A percentile compares a stretch with the other conserved stretches of the same genome.
Evolutionary conservation across 2,797 vertebrate species (phyloP).

Genomic region (Sorex maritimensis): DNA sequence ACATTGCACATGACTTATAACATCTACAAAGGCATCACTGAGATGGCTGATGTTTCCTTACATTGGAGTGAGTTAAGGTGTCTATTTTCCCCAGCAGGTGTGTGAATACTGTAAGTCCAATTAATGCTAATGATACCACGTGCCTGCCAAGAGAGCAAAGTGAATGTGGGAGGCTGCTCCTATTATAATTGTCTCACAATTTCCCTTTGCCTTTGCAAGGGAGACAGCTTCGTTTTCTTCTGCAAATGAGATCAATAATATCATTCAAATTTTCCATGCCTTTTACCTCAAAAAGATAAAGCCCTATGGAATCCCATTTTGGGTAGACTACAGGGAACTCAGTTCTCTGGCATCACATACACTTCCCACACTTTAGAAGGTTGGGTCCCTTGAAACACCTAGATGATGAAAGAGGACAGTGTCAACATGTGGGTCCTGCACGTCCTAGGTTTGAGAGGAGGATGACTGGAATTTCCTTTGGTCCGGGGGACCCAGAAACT

Average conservation of each 20-base stretch:
- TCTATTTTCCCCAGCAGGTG: conserved; percentile 72
- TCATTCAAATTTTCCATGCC: background rate
- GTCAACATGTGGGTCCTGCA: too few relatives aligned
- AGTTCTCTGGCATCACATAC: background rate
- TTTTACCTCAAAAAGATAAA: conserved; percentile 41
- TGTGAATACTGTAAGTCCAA: conserved; percentile 74
- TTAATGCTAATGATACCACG: conserved; percentile 60
- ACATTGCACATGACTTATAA: conserved; percentile 56
- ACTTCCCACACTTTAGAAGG: background rate
- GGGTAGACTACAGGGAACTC: conserved; percentile 10
- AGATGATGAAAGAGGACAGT: too few relatives aligned
- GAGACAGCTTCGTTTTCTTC: background rate
- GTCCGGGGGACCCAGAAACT: too few relatives aligned
- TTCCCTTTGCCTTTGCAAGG: conserved; percentile 17
- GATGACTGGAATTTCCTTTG: too few relatives aligned
- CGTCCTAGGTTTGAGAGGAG: too few relatives aligned
- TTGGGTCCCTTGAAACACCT: too few relatives aligned
- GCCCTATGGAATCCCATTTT: background rate
- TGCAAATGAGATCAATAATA: conserved; percentile 56
- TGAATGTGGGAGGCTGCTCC: conserved; percentile 55
- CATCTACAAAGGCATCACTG: conserved; percentile 43
- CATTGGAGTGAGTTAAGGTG: conserved; percentile 64
- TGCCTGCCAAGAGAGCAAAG: conserved; percentile 38
- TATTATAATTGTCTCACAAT: conserved; percentile 36
- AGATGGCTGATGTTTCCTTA: conserved; percentile 69